phyloP scores from a whole-genome alignment of 2,888 invertebrate genomes.

The Leuctra nigra region DNA sequence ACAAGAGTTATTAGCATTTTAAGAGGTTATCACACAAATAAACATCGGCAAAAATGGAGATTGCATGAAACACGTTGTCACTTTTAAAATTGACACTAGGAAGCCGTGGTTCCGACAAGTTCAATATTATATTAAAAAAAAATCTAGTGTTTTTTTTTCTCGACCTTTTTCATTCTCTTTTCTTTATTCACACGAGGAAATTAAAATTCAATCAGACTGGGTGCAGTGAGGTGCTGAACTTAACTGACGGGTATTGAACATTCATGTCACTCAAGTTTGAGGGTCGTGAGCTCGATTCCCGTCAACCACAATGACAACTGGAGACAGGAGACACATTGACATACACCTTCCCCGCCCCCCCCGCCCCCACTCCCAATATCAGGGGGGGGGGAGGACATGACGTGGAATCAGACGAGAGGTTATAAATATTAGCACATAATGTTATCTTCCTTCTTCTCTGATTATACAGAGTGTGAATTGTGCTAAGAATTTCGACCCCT shows the following conservation, averaged over 20 bases:
- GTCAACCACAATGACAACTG: background rate
- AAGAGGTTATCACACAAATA: slow-evolving; percentile 16
- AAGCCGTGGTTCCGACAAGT: background rate
- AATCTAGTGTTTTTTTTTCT: no score
- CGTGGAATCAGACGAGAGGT: no score
- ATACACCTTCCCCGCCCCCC: background rate
- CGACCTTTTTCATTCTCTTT: background rate
- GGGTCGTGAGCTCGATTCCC: background rate
- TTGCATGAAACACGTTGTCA: slow-evolving; percentile 5
- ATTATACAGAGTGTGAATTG: no score
- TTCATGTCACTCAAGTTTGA: slow-evolving; percentile 18
- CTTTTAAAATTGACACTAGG: slow-evolving; percentile 8
- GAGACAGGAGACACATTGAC: background rate
- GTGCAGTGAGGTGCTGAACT: slow-evolving; percentile 3
- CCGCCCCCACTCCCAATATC: no score
- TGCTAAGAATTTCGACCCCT: no score
- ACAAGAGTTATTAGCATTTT: slow-evolving; percentile 18
- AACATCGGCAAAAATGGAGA: slow-evolving; percentile 12
- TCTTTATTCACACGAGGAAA: slow-evolving; percentile 14
- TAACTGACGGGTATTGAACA: slow-evolving; percentile 23
- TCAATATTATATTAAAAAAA: background rate
- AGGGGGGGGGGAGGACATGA: no score
- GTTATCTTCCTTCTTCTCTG: no score
- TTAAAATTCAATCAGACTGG: slow-evolving; percentile 25
- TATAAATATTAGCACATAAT: no score